Base-by-base conservation (phyloP, 1,140 invertebrate species). In the Lasioglossum albipes region DNA sequence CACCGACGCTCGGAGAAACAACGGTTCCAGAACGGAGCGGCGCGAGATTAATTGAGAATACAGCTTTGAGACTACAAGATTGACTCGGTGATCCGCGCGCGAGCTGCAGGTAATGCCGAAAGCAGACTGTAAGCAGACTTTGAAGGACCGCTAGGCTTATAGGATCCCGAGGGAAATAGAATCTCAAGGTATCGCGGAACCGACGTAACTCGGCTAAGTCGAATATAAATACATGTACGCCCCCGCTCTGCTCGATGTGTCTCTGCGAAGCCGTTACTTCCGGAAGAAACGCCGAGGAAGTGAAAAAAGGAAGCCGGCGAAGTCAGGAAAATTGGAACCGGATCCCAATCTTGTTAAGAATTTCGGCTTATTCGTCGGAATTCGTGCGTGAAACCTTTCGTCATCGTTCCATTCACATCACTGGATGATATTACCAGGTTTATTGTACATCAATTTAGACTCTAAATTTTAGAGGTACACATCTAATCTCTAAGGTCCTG, bases 61-160 rank as follows among this genome's bases (percentile, higher is more conserved):
- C 36, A 57, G 74, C 74, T 42, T 68, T 41, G 74, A 45, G 74
- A 59, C 36, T 45, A 64, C n/a, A 59, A 69, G 67, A 76, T 45
- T 57, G 36, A 57, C 49, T 69, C 31, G 74, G 22, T 27, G 74
- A 76, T 68, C 41, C 74, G 64, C 52, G 61, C 45, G 74, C 31
- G n/a, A 69, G 36, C n/a, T 59, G 31, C 64, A 20, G 49, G 65
- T 68, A 68, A 76, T 41, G 27, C 65, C 3, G 65, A 31, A 57
- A 71, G 52, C 69, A 71, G 69, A 71, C 69, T 59, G 69, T 59
- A 31, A 68, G 74, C 65, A 68, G 65, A 59, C 52, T 84, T 72
- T 74, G 66, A 79, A 79, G 70, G 83, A 71, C 81, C 70, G 68
- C 77, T 81, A 57, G 62, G 81, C 64, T 82, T 83, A 74, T 64